Conservation (phyloP, 2,888 invertebrate genomes). For the Lithosia quadra region DNA sequence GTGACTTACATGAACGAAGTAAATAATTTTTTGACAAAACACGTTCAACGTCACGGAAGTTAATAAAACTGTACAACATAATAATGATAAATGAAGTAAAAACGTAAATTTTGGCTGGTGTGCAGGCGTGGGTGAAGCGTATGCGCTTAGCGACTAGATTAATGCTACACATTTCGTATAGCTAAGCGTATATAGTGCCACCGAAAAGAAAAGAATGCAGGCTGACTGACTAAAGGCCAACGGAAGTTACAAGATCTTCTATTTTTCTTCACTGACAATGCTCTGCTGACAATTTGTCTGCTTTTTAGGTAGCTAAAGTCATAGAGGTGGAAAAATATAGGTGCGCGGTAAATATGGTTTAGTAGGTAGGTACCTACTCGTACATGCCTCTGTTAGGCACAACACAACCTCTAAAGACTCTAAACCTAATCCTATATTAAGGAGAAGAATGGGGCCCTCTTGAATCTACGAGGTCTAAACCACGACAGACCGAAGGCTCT, state of each 20-base stretch:
- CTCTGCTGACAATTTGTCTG: not conserved
- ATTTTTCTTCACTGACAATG: not conserved
- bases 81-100: constrained; percentile 54
- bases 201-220: constrained; percentile 56
- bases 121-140: constrained; percentile 68
- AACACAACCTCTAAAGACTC: no score
- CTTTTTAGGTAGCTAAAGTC: not conserved
- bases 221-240: constrained; percentile 8
- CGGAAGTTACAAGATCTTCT: not conserved
- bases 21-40: constrained; percentile 1
- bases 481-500: not conserved
- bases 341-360: no score
- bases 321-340: not conserved
- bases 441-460: not conserved
- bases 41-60: constrained; percentile 39
- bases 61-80: constrained; percentile 49
- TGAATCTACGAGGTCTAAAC: not conserved
- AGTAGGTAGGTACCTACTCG: no score
- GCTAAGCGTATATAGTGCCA: constrained; percentile 56
- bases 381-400: no score
- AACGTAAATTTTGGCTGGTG: constrained; percentile 62
- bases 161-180: constrained; percentile 64
- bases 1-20: not conserved
- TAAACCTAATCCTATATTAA: not conserved
- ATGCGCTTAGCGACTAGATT: constrained; percentile 73